phyloP scores from a whole-genome alignment of 2,113 vertebrate genomes.

The Tauraco erythrolophus region DNA sequence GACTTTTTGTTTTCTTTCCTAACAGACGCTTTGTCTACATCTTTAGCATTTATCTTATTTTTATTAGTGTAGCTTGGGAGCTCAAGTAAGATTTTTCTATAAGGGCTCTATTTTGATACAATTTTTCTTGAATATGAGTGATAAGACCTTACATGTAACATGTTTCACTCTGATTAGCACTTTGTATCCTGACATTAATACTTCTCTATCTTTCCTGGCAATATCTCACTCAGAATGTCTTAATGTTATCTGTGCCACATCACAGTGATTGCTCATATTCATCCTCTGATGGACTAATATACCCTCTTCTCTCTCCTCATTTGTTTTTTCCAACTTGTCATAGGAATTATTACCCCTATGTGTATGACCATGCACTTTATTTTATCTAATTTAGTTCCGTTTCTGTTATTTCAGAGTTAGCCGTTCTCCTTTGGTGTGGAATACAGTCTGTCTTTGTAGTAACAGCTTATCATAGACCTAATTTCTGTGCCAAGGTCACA shows the following conservation, averaged over 20 bases:
- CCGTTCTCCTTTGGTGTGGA: not conserved
- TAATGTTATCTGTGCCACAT: not conserved
- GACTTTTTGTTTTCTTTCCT: not conserved
- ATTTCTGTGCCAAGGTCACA: not conserved
- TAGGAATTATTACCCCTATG: not conserved
- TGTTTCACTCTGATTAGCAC: not conserved
- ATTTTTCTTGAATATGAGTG: not conserved
- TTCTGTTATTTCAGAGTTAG: not conserved
- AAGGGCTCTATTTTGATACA: not conserved
- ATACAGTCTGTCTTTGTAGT: constrained; percentile 4
- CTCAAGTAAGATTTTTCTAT: not conserved
- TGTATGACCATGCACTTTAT: not conserved
- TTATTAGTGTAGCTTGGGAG: not conserved
- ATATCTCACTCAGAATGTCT: not conserved
- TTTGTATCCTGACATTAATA: not conserved
- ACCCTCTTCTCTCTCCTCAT: not conserved
- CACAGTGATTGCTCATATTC: constrained; percentile 16
- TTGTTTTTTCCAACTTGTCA: constrained; percentile 27
- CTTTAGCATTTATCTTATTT: not conserved
- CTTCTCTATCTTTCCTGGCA: not conserved
- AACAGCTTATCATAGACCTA: not conserved
- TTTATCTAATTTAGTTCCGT: not conserved
- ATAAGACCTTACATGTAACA: not conserved
- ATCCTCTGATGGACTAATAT: not conserved
- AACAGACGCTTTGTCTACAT: not conserved